These are phyloP conservation scores for Coelopa frigida DNA, from an alignment of 1,140 invertebrate genomes.

Conservation along the genomic window DNA sequence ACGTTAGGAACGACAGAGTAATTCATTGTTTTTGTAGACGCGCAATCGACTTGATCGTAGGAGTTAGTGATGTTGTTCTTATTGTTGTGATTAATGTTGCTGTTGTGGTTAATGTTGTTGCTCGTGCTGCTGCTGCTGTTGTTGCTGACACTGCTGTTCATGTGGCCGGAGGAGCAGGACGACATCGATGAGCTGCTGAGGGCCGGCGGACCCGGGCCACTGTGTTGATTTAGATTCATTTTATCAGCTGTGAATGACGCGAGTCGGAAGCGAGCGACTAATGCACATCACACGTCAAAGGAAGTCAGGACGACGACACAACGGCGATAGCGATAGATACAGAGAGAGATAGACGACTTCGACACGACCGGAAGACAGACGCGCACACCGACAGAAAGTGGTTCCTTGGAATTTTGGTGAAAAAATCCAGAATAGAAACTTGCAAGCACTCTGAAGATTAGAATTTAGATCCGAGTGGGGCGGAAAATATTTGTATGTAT, in stretches of 20 bases:
- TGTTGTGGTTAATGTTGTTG: conserved; percentile 12
- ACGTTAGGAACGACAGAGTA: not conserved
- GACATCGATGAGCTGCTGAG: conserved; percentile 1
- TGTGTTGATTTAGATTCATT: conserved; percentile 42
- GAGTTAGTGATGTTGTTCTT: conserved; percentile 7
- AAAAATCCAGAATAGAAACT: not conserved
- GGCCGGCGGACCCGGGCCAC: conserved; percentile 37
- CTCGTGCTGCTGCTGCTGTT: conserved; percentile 9
- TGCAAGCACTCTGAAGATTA: too few relatives aligned
- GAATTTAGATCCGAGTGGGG: too few relatives aligned
- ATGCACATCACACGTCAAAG: too few relatives aligned
- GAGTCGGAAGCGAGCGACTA: too few relatives aligned
- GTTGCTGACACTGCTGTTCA: not conserved
- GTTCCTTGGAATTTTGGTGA: not conserved
- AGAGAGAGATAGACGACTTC: too few relatives aligned
- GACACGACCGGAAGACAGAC: not conserved
- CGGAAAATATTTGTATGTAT: too few relatives aligned
- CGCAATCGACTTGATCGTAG: conserved; percentile 14
- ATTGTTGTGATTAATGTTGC: conserved; percentile 8
- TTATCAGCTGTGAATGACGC: conserved; percentile 37
- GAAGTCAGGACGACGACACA: too few relatives aligned
- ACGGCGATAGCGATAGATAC: too few relatives aligned
- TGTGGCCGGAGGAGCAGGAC: conserved; percentile 11
- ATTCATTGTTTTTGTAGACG: not conserved
- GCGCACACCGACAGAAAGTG: not conserved